Evolutionary conservation across 2,888 invertebrate species (phyloP), one percentile per base, ranked within the genome.

Genomic region (Gortyna flavago): DNA sequence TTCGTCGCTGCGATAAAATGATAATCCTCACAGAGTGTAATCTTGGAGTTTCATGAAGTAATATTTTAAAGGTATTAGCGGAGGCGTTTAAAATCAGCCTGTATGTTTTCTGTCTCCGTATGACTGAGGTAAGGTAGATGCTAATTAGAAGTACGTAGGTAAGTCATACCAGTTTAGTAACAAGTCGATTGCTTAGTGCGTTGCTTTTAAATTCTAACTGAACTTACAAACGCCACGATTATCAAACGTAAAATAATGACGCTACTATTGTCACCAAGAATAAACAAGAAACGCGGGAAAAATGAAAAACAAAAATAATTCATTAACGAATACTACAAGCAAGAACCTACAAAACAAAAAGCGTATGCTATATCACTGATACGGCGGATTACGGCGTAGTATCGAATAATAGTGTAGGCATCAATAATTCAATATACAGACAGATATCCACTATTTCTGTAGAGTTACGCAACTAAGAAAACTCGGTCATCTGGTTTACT

Each of bases 401-500:
- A 82, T 66, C 25, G 41, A 76, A 72, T 72, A 77, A 81, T 85
- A 61, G 71, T 51, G 51, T 80, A 80, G 38, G 65, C 51, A 74
- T 86, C 83, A 71, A n/a, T n/a, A n/a, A n/a, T n/a, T n/a, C n/a
- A n/a, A 51, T 72, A 74, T 54, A 75, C 61, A 62, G 73, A 74
- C 84, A 78, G 66, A 83, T 44, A 74, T 29, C 41, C 13, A 74
- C 74, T 95, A 94, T 95, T 95, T 94, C 90, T 90, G 93, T 91
- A 85, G 85, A 87, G 89, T 95, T 95, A 94, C 94, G 92, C 92
- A 95, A 95, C 91, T 88, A 83, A 86, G 88, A 91, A 93, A 96
- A 94, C 91, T 95, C 95, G 95, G 95, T 95, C 95, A 95, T 94
- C 93, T 91, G 92, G 92, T 89, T 90, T 88, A 89, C 90, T 90